Evolutionary conservation across 2,113 vertebrate genomes (phyloP).

Genomic region (Aleadryas rufinucha): DNA sequence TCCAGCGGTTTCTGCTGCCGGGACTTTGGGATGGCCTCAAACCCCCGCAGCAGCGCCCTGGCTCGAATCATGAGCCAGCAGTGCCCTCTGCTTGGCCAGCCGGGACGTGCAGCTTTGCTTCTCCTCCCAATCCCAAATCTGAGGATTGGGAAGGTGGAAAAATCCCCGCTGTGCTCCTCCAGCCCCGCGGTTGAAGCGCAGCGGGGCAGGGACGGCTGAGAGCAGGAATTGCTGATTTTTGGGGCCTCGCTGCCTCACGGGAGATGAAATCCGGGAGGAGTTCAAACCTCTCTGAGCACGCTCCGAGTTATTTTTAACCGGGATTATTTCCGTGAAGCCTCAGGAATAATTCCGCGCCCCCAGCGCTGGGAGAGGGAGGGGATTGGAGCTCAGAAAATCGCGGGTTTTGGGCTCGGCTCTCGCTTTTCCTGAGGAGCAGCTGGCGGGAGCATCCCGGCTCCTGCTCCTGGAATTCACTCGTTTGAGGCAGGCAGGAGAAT

Average conservation of each 20-base stretch:
- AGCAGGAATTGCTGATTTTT: background rate
- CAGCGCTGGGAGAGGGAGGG: background rate
- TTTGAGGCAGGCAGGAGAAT: rapidly evolving
- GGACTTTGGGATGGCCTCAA: rapidly evolving
- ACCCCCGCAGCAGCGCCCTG: rapidly evolving
- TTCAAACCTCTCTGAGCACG: rapidly evolving
- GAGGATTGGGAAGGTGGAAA: rapidly evolving
- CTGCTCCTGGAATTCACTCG: no score
- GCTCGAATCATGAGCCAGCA: background rate
- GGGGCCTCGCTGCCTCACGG: background rate
- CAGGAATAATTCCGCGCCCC: background rate
- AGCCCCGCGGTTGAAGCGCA: rapidly evolving
- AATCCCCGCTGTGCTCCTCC: rapidly evolving
- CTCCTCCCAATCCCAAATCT: rapidly evolving
- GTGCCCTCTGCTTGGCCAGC: conserved; percentile 43
- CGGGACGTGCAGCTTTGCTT: background rate
- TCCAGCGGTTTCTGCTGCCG: background rate
- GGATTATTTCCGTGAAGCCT: background rate
- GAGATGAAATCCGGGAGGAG: rapidly evolving
- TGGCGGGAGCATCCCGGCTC: background rate
- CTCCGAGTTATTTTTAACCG: background rate
- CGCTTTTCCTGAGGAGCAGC: no score
- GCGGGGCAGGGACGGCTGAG: rapidly evolving
- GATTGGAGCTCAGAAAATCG: background rate
- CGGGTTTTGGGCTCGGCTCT: background rate